phyloP scores from a whole-genome alignment of 2,888 invertebrate species.

The Clitarchus hookeri region DNA sequence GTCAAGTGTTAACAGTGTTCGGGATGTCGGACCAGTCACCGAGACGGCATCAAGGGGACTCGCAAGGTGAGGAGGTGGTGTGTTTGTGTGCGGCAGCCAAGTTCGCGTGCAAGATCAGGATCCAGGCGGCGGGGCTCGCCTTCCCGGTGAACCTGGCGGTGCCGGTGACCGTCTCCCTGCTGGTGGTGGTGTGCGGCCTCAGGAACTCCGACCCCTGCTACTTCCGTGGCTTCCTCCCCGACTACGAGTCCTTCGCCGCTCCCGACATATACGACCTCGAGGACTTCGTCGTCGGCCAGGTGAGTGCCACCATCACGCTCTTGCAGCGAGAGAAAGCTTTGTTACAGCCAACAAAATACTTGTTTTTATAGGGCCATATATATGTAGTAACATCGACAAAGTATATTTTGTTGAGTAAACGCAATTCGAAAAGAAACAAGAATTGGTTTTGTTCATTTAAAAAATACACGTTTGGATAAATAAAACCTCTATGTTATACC shows the following conservation, averaged over 20 bases:
- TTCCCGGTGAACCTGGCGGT: constrained; percentile 94
- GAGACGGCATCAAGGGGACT: no score
- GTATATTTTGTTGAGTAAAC: no score
- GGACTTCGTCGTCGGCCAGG: constrained; percentile 79
- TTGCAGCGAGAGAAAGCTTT: no score
- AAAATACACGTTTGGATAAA: no score
- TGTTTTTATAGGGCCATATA: no score
- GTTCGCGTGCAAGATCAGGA: constrained; percentile 94
- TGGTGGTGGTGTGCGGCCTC: constrained; percentile 87
- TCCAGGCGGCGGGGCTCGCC: constrained; percentile 96
- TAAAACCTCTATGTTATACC: no score
- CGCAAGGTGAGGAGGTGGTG: neutral
- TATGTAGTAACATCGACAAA: no score
- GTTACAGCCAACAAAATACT: no score
- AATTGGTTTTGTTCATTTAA: no score
- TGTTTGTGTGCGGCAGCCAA: constrained; percentile 63
- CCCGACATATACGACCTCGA: constrained; percentile 80
- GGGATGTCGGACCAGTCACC: no score
- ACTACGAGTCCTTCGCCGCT: constrained; percentile 91
- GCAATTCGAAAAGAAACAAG: no score
- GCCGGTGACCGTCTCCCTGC: constrained; percentile 83
- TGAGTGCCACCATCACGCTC: constrained; percentile 35
- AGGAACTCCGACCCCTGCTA: constrained; percentile 86
- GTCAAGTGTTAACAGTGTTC: no score
- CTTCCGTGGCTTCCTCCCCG: constrained; percentile 82